phyloP scores from a whole-genome alignment of 2,797 vertebrate genomes.

The Malacoraja senta region DNA sequence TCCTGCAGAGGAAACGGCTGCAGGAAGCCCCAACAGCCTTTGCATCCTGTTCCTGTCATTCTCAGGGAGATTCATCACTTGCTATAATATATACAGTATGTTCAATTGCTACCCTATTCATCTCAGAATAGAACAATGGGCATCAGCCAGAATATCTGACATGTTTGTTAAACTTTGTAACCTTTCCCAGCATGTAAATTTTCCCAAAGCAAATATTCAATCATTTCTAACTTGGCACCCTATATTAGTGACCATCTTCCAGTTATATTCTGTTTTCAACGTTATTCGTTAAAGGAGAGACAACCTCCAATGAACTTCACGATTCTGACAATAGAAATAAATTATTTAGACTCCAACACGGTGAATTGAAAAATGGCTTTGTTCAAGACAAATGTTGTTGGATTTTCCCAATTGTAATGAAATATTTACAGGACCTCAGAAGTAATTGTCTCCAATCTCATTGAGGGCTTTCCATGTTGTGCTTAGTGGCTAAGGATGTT shows the following conservation, averaged over 20 bases:
- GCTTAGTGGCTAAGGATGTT: background rate
- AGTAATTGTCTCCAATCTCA: background rate
- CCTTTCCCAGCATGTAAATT: slow-evolving; percentile 28
- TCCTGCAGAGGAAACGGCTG: slow-evolving; percentile 55
- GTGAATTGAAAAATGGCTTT: background rate
- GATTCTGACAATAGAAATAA: background rate
- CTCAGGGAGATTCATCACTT: slow-evolving; percentile 60
- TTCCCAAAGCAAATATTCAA: slow-evolving; percentile 18
- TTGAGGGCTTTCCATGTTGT: background rate
- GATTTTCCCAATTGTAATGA: background rate
- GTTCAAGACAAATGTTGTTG: background rate
- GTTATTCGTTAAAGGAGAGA: background rate
- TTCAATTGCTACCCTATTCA: slow-evolving; percentile 53
- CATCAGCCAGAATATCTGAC: slow-evolving; percentile 10
- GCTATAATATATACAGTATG: slow-evolving; percentile 47
- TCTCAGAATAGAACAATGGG: slow-evolving; percentile 59
- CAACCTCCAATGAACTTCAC: background rate
- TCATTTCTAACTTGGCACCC: slow-evolving; percentile 15
- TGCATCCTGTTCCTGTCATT: slow-evolving; percentile 76
- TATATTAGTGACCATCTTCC: no score
- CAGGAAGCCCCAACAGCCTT: slow-evolving; percentile 72
- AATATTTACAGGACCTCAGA: background rate
- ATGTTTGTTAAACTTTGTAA: slow-evolving; percentile 36
- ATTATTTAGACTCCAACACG: background rate
- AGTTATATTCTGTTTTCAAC: no score